Percentiles rank a stretch among this genome's conserved stretches.
Conservation (phyloP, 2,888 invertebrate genomes). For the Dromius quadrimaculatus region DNA sequence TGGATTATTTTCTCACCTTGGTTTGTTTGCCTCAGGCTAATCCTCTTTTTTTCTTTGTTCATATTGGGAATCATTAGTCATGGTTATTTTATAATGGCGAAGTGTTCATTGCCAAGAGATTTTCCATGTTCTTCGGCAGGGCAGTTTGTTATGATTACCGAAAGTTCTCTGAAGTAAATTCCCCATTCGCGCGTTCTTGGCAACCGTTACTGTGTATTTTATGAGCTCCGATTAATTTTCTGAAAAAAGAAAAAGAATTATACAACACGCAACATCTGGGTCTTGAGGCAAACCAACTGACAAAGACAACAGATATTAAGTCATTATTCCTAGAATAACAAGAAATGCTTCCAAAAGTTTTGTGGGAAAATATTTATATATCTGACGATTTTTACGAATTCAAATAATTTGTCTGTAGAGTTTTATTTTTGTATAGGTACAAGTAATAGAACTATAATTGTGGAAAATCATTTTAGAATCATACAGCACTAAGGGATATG, state of each 20-base stretch:
- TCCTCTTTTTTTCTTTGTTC: conserved; percentile 30
- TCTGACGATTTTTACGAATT: background rate
- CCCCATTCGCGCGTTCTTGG: conserved; percentile 39
- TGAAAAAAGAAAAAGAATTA: conserved; percentile 26
- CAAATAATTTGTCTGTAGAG: too few relatives aligned
- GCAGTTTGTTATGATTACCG: conserved; percentile 51
- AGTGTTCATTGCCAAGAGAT: conserved; percentile 52
- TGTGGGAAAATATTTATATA: conserved; percentile 6
- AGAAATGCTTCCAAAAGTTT: background rate
- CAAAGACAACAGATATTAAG: conserved; percentile 37
- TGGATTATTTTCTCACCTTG: background rate
- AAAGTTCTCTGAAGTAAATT: conserved; percentile 34
- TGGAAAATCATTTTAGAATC: too few relatives aligned
- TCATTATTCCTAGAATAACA: conserved; percentile 25
- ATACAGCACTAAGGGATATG: too few relatives aligned
- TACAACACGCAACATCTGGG: conserved; percentile 40
- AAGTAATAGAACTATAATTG: too few relatives aligned
- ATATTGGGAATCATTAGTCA: conserved; percentile 48
- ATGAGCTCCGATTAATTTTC: conserved; percentile 43
- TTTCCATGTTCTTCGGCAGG: conserved; percentile 47
- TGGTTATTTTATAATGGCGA: conserved; percentile 50
- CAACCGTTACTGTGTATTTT: conserved; percentile 44
- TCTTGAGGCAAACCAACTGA: conserved; percentile 19
- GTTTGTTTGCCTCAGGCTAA: background rate
- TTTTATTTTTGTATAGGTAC: too few relatives aligned